Evolutionary conservation across 2,113 vertebrate genomes (phyloP).

Genomic region (Eudorcas thomsonii): DNA sequence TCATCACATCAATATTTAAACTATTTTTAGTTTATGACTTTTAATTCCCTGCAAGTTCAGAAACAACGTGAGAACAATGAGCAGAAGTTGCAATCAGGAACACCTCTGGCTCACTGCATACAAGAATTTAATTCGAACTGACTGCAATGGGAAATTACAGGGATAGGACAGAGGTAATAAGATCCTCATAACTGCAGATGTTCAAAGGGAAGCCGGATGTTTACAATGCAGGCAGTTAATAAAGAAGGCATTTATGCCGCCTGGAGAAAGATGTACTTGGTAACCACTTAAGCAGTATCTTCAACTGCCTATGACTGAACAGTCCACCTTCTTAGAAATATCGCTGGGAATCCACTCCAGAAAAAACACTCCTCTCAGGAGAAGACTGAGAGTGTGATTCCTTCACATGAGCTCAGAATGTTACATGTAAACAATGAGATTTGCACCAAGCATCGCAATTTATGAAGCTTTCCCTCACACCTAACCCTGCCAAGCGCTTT

Average conservation of each 20-base stretch:
- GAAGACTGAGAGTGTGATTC: not conserved
- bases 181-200: not conserved
- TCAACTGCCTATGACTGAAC: not conserved
- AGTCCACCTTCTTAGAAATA: not conserved
- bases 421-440: not conserved
- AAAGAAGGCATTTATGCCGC: not conserved
- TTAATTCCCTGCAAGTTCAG: not conserved
- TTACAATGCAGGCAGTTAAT: not conserved
- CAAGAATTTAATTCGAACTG: not conserved
- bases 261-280: not conserved
- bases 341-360: not conserved
- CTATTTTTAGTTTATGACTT: not conserved
- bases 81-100: not conserved
- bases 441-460: not conserved
- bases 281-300: not conserved
- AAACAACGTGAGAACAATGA: not conserved
- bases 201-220: not conserved
- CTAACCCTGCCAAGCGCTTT: not conserved
- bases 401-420: not conserved
- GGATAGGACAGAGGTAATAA: not conserved
- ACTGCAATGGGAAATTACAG: not conserved
- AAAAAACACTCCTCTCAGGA: not conserved
- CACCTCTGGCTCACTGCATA: not conserved
- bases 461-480: not conserved
- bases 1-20: not conserved